phyloP scores from a whole-genome alignment of 2,797 vertebrate genomes.

The Anisognathus igniventris region DNA sequence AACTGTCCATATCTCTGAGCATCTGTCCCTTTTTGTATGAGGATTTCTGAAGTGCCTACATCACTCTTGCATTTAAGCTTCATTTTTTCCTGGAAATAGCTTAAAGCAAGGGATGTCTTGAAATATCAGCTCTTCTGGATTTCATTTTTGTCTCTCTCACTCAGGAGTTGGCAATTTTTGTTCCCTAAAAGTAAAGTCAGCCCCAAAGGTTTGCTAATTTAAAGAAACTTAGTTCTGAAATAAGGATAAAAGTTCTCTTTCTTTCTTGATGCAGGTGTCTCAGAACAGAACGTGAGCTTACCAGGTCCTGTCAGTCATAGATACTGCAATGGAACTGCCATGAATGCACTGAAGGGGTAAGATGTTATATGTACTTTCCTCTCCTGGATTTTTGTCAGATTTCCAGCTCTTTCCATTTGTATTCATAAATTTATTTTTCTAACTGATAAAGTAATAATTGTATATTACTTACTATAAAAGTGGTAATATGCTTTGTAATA shows the following conservation, averaged over 20 bases:
- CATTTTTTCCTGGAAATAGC: conserved; percentile 45
- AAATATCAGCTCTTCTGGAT: conserved; percentile 8
- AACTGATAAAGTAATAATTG: not conserved
- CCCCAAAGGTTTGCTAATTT: not conserved
- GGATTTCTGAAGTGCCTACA: not conserved
- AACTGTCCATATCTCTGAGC: not conserved
- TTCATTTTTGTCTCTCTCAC: not conserved
- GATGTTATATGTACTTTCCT: not conserved
- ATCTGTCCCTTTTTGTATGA: not conserved
- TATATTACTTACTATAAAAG: not conserved
- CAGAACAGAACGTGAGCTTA: not conserved
- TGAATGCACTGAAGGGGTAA: not conserved
- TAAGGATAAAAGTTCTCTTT: not conserved
- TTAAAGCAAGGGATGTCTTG: conserved; percentile 31
- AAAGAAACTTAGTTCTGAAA: not conserved
- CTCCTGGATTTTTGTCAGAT: not conserved
- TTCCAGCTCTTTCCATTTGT: not conserved
- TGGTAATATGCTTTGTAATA: not conserved
- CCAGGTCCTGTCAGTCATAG: not conserved
- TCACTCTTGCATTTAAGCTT: not conserved
- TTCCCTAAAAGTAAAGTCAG: not conserved
- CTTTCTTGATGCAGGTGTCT: not conserved
- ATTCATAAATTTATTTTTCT: not conserved
- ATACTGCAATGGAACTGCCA: not conserved
- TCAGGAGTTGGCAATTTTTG: not conserved